Base-by-base conservation (phyloP, 2,888 invertebrate species). In the Dolichomitus sp. region DNA sequence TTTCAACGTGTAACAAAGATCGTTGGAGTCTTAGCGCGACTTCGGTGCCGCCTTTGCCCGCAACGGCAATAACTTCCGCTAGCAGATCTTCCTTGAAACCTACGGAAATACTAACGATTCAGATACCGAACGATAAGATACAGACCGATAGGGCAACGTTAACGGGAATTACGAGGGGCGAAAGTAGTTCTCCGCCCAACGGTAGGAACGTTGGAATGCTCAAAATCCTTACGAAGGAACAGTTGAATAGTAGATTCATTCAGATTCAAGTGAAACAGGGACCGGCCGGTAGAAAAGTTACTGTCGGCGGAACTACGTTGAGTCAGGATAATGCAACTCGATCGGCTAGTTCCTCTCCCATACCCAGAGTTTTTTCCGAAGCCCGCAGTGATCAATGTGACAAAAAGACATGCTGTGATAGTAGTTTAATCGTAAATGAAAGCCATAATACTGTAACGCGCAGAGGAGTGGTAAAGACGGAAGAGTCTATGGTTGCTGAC, bases 171-270 rank as follows among this genome's bases (percentile, higher is more conserved):
- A 42, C 23, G 2, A 45, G 33, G 3, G 23, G 42, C 12, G 59
- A 70, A 27, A 59, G 19, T 14, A 54, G 68, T 4, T 12, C 37
- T 11, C 37, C 66, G 11, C 40, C 11, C 19, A 72, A 23, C 27
- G 45, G 40, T 11, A 74, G 45, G 63, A 73, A 12, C 23, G 9
- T 27, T 2, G 72, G 68, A 14, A 30, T 45, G 37, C 59, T 91
- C 19, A 91, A 88, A 81, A 81, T 92, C 59, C 86, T 92, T 17
- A 89, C 90, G 0, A 90, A 84, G 57, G 89, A 90, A 14, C 91
- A 93, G 73, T 80, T 92, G 7, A 92, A 92, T 78, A 86, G 78
- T 11, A 91, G 90, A 80, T 86, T 84, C 50, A 81, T 90, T 7
- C 88, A 90, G 72, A 76, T 88, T 61, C 85, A 88, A 70, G 81